phyloP scores from a whole-genome alignment of 1,140 invertebrate genomes.

The Lamellibrachia luymesi region DNA sequence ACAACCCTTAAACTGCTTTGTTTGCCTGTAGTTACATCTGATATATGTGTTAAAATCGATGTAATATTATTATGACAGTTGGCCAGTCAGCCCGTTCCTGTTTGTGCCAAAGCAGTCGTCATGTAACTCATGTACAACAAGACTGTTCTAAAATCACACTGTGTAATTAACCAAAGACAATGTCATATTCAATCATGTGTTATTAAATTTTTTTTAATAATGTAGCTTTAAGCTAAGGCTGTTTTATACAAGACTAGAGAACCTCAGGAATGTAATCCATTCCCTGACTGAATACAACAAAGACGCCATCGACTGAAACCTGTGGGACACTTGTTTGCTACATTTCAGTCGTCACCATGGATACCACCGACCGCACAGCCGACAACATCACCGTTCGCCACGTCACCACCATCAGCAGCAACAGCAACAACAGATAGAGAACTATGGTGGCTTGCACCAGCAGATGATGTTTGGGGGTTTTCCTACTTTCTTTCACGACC shows the following conservation, averaged over 20 bases:
- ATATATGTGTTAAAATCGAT: background rate
- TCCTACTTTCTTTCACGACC: constrained; percentile 12
- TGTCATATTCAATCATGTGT: background rate
- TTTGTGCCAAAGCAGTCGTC: no score
- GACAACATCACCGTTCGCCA: background rate
- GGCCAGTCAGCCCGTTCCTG: background rate
- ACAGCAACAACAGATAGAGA: constrained; percentile 7
- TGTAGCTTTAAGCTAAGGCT: background rate
- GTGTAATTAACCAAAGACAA: background rate
- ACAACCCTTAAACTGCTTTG: background rate
- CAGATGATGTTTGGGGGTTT: constrained; percentile 20
- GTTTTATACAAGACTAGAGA: background rate
- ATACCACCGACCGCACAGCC: background rate
- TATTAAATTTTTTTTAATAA: background rate
- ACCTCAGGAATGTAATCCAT: background rate
- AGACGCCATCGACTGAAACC: background rate
- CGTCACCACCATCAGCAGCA: background rate
- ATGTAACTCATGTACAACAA: background rate
- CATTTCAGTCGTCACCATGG: background rate
- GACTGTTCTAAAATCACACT: background rate
- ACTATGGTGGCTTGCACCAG: constrained; percentile 8
- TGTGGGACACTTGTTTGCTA: background rate
- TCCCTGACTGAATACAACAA: background rate
- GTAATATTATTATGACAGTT: background rate
- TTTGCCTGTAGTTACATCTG: background rate